These are phyloP conservation scores for Drosophila lacertosa DNA, from an alignment of 1,140 invertebrate genomes.

Conservation along the genomic window DNA sequence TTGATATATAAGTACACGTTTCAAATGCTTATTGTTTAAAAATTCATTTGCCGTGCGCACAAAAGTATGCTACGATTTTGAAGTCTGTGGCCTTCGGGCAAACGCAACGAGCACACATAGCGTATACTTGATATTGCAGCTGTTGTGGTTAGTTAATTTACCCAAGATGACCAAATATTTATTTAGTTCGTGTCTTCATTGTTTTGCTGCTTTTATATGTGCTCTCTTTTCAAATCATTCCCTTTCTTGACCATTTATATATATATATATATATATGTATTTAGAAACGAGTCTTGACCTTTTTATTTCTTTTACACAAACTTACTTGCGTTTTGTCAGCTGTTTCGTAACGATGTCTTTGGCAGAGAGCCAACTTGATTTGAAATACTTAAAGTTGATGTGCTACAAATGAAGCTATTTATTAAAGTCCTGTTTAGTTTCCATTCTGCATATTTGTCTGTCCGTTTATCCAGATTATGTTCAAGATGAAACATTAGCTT, in stretches of 20 bases:
- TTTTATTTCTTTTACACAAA: constrained; percentile 7
- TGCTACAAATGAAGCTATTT: too few relatives aligned
- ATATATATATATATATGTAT: too few relatives aligned
- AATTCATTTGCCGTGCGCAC: constrained; percentile 13
- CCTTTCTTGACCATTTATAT: not conserved
- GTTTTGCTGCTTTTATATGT: not conserved
- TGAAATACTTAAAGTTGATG: too few relatives aligned
- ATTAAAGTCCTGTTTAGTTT: too few relatives aligned
- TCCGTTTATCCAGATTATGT: too few relatives aligned
- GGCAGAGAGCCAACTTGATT: too few relatives aligned
- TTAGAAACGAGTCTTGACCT: constrained; percentile 2
- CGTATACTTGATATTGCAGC: constrained; percentile 29
- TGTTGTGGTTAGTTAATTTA: constrained; percentile 26
- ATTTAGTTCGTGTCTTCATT: constrained; percentile 24
- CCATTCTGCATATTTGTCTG: too few relatives aligned
- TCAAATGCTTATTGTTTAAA: not conserved
- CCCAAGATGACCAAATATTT: constrained; percentile 28
- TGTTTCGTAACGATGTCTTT: too few relatives aligned
- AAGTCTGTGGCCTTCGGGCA: not conserved
- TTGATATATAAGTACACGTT: constrained; percentile 17
- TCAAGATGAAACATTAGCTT: too few relatives aligned
- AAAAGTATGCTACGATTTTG: constrained; percentile 29
- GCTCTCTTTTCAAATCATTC: constrained; percentile 1
- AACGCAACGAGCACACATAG: constrained; percentile 14
- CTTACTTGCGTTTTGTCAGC: not conserved